These are phyloP conservation scores for Drosophila carrolli DNA, from an alignment of 1,140 invertebrate genomes.

Conservation along the genomic window DNA sequence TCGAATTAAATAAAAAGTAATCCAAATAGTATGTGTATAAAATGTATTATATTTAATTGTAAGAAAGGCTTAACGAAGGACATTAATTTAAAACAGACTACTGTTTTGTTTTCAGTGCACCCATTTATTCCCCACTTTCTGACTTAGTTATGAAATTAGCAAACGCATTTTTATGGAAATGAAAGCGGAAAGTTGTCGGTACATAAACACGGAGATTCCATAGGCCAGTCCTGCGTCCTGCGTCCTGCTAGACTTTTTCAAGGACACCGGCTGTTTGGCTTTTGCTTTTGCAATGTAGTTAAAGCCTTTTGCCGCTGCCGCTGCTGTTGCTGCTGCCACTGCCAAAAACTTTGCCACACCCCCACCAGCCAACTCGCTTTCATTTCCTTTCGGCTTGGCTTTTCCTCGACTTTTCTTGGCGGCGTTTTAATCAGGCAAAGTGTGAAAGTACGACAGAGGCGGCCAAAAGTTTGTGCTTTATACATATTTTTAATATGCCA, in stretches of 20 bases:
- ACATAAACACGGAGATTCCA: conserved; percentile 47
- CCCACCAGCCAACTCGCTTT: conserved; percentile 3
- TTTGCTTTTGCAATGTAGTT: conserved; percentile 74
- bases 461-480: conserved; percentile 50
- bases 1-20: too few species aligned
- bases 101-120: background rate
- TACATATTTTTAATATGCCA: conserved; percentile 63
- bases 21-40: too few species aligned
- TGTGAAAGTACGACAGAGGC: conserved; percentile 51
- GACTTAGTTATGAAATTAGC: conserved; percentile 75
- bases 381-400: conserved; percentile 36
- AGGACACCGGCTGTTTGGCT: conserved; percentile 69
- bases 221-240: conserved; percentile 20
- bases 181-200: conserved; percentile 62
- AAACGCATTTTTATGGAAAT: conserved; percentile 78
- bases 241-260: conserved; percentile 64
- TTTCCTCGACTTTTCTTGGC: conserved; percentile 20
- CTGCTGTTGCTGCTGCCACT: background rate
- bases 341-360: conserved; percentile 55
- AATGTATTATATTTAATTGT: too few species aligned
- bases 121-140: background rate
- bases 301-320: conserved; percentile 67
- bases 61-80: too few species aligned
- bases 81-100: too few species aligned
- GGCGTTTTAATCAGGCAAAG: conserved; percentile 61